phyloP scores from a whole-genome alignment of 2,113 vertebrate species.

The Sialia sialis region DNA sequence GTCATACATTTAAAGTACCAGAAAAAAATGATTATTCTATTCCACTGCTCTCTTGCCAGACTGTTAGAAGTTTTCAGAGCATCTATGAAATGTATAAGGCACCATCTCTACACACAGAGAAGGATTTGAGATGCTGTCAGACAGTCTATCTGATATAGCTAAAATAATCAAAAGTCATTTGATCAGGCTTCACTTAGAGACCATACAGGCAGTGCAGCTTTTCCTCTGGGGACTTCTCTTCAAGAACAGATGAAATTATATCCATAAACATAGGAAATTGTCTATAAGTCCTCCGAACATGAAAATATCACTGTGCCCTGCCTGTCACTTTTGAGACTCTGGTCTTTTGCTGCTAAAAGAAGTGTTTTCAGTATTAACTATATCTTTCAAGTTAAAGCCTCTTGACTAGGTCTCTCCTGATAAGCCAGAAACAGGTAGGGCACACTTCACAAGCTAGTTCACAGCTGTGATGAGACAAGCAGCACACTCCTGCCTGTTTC shows the following conservation, averaged over 20 bases:
- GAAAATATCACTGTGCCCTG: not conserved
- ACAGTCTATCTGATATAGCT: not conserved
- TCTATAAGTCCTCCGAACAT: not conserved
- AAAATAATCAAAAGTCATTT: not conserved
- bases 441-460: not conserved
- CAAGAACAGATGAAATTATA: not conserved
- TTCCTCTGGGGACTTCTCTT: not conserved
- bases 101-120: not conserved
- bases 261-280: not conserved
- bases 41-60: not conserved
- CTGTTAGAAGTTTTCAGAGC: not conserved
- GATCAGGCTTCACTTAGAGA: not conserved
- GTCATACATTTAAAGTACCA: not conserved
- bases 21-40: not conserved
- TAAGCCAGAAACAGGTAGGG: not conserved
- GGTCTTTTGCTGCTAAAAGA: not conserved
- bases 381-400: not conserved
- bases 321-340: not conserved
- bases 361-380: not conserved
- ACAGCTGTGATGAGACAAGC: not conserved
- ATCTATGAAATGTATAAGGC: not conserved
- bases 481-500: rapidly evolving
- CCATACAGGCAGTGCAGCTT: not conserved
- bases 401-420: not conserved
- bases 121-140: not conserved